A percentile compares a stretch with the other conserved stretches of the same genome.
Evolutionary conservation across 2,797 vertebrate genomes (phyloP).

Genomic region (Denticeps clupeoides): DNA sequence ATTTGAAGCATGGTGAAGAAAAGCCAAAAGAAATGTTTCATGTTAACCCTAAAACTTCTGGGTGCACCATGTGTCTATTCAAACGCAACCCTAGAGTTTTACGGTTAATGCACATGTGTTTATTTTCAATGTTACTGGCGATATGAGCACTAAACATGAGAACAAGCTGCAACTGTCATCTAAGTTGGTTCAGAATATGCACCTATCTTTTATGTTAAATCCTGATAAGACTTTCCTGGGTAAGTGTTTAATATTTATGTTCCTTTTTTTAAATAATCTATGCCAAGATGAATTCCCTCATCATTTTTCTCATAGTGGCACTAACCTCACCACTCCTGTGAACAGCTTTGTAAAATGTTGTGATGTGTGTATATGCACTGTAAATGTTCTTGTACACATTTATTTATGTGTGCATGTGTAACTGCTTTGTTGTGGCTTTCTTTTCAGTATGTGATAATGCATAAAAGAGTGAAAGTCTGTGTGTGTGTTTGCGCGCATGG

Average conservation of each 20-base stretch:
- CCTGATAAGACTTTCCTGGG: conserved; percentile 72
- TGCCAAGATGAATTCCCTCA: too few relatives aligned
- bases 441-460: conserved; percentile 2
- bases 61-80: conserved; percentile 14
- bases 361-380: conserved; percentile 21
- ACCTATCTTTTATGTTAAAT: conserved; percentile 71
- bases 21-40: conserved; percentile 35
- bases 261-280: conserved; percentile 3
- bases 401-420: conserved; percentile 45
- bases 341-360: conserved; percentile 14
- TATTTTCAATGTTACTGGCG: conserved; percentile 86
- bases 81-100: conserved; percentile 44
- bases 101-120: conserved; percentile 48
- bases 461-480: conserved; percentile 17
- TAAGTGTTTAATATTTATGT: conserved; percentile 79
- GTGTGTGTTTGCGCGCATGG: conserved; percentile 7
- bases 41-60: conserved; percentile 59
- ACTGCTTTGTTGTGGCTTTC: conserved; percentile 28
- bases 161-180: conserved; percentile 97
- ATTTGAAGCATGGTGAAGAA: conserved; percentile 77
- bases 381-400: conserved; percentile 37
- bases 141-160: conserved; percentile 76
- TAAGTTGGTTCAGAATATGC: conserved; percentile 99
- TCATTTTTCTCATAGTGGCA: conserved; percentile 15
- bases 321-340: conserved; percentile 16